Evolutionary conservation across 2,888 invertebrate species (phyloP).

Genomic region (Chorisops tibialis): DNA sequence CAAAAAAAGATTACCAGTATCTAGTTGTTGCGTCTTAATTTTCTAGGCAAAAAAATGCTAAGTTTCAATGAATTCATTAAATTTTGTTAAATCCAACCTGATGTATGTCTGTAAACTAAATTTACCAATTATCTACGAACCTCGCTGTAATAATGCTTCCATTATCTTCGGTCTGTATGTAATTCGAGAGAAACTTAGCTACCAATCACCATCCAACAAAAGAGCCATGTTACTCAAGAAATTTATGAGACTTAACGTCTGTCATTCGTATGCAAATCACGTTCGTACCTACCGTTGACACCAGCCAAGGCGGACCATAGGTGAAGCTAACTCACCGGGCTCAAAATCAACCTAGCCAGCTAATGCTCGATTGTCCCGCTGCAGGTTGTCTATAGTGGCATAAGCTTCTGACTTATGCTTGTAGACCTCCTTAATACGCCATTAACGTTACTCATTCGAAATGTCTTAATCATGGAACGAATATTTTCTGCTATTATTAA

Average conservation of each 20-base stretch:
- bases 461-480: slow-evolving; percentile 22
- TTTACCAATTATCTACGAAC: no score
- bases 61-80: no score
- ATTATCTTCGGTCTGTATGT: no score
- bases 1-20: no score
- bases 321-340: background rate
- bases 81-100: no score
- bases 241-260: slow-evolving; percentile 7
- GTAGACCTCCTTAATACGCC: background rate
- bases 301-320: slow-evolving; percentile 1
- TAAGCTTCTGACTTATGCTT: background rate
- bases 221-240: slow-evolving; percentile 3
- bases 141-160: no score
- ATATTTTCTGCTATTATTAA: slow-evolving; percentile 22
- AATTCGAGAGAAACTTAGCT: no score
- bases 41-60: no score
- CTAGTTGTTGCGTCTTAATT: no score
- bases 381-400: background rate
- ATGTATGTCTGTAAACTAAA: no score
- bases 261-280: slow-evolving; percentile 23
- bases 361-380: slow-evolving; percentile 12
- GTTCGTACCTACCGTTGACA: slow-evolving; percentile 6
- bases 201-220: background rate
- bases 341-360: background rate
- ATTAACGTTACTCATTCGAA: slow-evolving; percentile 18